Base-by-base conservation (phyloP, 2,113 vertebrate species). In the Larimichthys polyactis region DNA sequence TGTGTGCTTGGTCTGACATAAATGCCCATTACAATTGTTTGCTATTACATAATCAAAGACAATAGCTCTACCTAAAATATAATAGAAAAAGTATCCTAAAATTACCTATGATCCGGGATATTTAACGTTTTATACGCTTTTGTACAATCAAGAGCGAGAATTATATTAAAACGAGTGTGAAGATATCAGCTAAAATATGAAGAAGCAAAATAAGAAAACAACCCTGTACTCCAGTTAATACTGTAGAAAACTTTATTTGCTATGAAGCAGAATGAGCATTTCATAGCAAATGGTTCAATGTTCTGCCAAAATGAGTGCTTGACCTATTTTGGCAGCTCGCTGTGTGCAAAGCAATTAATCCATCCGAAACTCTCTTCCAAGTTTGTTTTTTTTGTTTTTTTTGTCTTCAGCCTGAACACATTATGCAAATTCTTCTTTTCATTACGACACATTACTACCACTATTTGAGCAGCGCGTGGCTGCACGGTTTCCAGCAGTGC, bases 261-360 rank as follows among this genome's bases (percentile, higher is more conserved):
- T 40, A 36, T 59, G 65, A 78, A 83, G 67, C 49, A 17, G 40
- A 55, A 57, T 15, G 17, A 52, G 19, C 43, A 49, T 76, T 79
- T 83, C 29, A 62, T 44, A 67, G 81, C 55, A 75, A 88, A 83
- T 84, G 64, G 71, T 62, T 88, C 57, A 66, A 19, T 68, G 58
- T 74, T 81, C 54, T 85, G 68, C 71, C 77, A 75, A 76, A 81
- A 60, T 57, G 46, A 67, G 24, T 75, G 51, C 52, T 78, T 74
- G 82, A 87, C 78, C 81, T 72, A 29, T 65, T 80, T 82, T 83
- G 51, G 83, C 77, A 74, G 63, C 81, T 67, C 71, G 14, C 29
- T 64, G 51, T 71, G 58, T 72, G n/a, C 66, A 27, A 62, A 90
- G 82, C 10, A 48, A 75, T 69, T 59, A 49, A 86, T 87, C 78